Base-by-base conservation (phyloP, 2,888 invertebrate species). In the Mesorhabditis spiculigera region DNA sequence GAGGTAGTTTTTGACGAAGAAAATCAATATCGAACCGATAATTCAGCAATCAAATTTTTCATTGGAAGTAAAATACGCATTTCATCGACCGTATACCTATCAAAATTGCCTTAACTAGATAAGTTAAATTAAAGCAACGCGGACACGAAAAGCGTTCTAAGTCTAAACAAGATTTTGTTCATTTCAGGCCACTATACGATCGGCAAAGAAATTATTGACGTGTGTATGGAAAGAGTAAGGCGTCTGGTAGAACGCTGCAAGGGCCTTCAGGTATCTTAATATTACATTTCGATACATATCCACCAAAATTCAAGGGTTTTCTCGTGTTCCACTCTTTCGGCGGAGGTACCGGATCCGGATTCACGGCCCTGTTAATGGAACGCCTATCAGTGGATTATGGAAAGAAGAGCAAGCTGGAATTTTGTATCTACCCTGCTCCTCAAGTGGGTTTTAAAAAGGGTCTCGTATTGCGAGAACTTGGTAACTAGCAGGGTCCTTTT, bases 361-460 rank as follows among this genome's bases (percentile, higher is more conserved):
- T 94, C 87, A 92, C 93, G 0, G 93, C 93, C 1, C 89, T 93
- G 64, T 89, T 94, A 42, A 93, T 93, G 92, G 92, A 93, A 87
- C 90, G 92, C 68, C 88, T 94, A 4, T 91, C 91, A 0, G 91
- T 91, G 16, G 93, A 93, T 84, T 94, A 91, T 82, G 92, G 92
- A 73, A 93, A 93, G 87, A 93, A 93, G 86, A 92, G 92, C 86
- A 93, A 93, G 85, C 88, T 93, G 68, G 92, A 93, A 86, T 93
- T 93, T 86, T 91, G 92, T n/a, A 91, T 94, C 70, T 94, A 94
- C 86, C 94, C 94, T 5, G 93, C 94, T 13, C 93, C 93, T 66
- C 92, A 91, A 87, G 93, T 92, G 42, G 43, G 67, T 10, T 43
- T 43, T 43, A 13, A 69, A 42, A 45, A 16, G 4, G 8, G 13